A percentile compares a stretch with the other conserved stretches of the same genome.
Evolutionary conservation across 2,888 invertebrate genomes (phyloP).

Genomic region (Caenorhabditis becei): DNA sequence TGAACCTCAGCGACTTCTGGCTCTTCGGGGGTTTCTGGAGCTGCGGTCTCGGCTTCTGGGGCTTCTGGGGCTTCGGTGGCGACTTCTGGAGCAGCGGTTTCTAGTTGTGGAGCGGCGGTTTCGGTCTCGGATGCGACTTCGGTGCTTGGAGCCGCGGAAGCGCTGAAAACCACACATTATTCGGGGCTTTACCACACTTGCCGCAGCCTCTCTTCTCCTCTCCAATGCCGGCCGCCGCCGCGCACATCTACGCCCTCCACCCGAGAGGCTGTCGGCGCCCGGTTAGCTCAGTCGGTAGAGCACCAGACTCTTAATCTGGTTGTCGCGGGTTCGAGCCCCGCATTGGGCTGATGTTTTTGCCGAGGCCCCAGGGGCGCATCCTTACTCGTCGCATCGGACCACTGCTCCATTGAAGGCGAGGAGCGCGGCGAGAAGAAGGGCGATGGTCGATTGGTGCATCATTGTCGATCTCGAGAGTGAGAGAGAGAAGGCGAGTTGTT

Average conservation of each 20-base stretch:
- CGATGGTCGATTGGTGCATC: background rate
- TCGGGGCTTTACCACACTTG: too few relatives aligned
- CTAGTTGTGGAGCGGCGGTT: too few relatives aligned
- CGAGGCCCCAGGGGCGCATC: background rate
- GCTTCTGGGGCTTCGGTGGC: too few relatives aligned
- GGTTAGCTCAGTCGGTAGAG: constrained; percentile 81
- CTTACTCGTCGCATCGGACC: constrained; percentile 3
- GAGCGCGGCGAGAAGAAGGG: background rate
- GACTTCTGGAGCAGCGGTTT: too few relatives aligned
- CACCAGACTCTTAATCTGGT: constrained; percentile 81
- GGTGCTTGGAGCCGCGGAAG: too few relatives aligned
- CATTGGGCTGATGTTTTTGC: constrained; percentile 71
- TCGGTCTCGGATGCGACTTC: too few relatives aligned
- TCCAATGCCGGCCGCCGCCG: too few relatives aligned
- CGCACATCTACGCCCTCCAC: background rate
- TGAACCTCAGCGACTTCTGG: background rate
- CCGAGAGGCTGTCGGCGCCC: constrained; percentile 67
- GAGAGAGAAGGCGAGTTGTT: background rate
- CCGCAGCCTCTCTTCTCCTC: too few relatives aligned
- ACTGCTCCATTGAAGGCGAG: background rate
- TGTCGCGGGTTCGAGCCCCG: constrained; percentile 81
- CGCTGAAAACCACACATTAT: too few relatives aligned
- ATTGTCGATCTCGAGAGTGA: background rate
- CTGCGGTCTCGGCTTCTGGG: background rate
- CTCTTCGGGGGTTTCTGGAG: background rate